phyloP scores from a whole-genome alignment of 2,113 vertebrate species.

The Elephantulus edwardii region DNA sequence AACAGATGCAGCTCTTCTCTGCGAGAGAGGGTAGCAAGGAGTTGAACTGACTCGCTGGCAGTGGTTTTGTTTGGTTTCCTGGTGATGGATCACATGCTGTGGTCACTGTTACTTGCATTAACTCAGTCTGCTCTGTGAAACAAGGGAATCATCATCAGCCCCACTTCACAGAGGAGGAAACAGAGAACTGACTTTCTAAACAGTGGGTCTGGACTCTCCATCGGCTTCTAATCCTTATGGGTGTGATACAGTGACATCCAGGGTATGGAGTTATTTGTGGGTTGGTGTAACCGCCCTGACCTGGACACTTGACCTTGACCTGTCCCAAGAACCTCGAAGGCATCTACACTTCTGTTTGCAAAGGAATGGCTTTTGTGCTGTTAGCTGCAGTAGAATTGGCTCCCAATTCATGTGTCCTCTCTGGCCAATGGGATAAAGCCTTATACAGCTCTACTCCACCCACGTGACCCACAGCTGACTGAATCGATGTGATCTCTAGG shows the following conservation, averaged over 20 bases:
- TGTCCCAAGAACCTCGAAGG: not conserved
- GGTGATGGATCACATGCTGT: too few species aligned
- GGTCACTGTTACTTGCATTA: not conserved
- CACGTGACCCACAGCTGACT: not conserved
- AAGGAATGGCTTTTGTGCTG: not conserved
- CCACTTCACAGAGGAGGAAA: not conserved
- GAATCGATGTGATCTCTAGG: not conserved
- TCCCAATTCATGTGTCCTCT: not conserved
- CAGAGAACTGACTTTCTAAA: not conserved
- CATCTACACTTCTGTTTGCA: too few species aligned
- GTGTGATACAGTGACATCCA: not conserved
- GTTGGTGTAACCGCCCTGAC: accelerated
- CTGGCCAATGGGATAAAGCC: not conserved
- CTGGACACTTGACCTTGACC: too few species aligned
- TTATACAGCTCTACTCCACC: not conserved
- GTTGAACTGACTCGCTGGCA: too few species aligned
- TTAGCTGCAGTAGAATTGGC: not conserved
- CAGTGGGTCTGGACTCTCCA: accelerated
- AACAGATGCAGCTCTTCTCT: too few species aligned
- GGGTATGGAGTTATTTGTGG: not conserved
- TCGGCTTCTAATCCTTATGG: not conserved
- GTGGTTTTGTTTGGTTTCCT: too few species aligned
- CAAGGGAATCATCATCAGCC: not conserved
- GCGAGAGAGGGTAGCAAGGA: too few species aligned
- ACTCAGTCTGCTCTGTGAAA: not conserved